Evolutionary conservation across 2,888 invertebrate species (phyloP), one percentile per base, ranked within the genome.

Genomic region (Chromoteleia sp.): DNA sequence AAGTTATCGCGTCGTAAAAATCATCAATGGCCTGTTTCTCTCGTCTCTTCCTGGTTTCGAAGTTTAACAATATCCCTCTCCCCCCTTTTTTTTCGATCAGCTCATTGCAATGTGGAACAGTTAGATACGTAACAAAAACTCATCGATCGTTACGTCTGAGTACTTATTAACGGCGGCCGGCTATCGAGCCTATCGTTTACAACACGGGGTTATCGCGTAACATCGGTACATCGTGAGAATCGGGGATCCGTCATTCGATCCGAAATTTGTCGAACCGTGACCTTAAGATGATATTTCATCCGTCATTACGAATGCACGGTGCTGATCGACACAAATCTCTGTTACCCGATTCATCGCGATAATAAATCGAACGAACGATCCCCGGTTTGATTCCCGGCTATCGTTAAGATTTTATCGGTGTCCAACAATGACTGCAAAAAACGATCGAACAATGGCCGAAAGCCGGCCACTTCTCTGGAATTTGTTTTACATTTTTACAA

Each of bases 211-310:
- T 81, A 81, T 81, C 75, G 75, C 75, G 75, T 81, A 81, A 81
- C 76, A 65, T 76, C 71, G 45, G 76, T 41, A 15, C 77, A 71
- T 77, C 73, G 81, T 81, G 81, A 63, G 81, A 81, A 81, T 54
- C 67, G 54, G 17, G 48, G 65, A 67, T 68, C 76, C 73, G 81
- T 73, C 81, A 81, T 73, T 63, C 68, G 77, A 81, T 73, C 71
- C 50, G 61, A 77, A 77, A 81, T 81, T 73, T 68, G 81, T 54
- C 77, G 77, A 67, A 68, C 45, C 81, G 73, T 81, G 73, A 77
- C 67, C 73, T 73, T 59, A 63, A 67, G 81, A 59, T 81, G 81
- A 81, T 81, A 81, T 77, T 81, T 77, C 81, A 81, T 81, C 76
- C 71, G 67, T 63, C 45, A 71, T 76, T 76, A 67, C 71, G 59